These are phyloP conservation scores for Choristoneura fumiferana DNA, from an alignment of 1,140 invertebrate genomes.

Conservation along the genomic window DNA sequence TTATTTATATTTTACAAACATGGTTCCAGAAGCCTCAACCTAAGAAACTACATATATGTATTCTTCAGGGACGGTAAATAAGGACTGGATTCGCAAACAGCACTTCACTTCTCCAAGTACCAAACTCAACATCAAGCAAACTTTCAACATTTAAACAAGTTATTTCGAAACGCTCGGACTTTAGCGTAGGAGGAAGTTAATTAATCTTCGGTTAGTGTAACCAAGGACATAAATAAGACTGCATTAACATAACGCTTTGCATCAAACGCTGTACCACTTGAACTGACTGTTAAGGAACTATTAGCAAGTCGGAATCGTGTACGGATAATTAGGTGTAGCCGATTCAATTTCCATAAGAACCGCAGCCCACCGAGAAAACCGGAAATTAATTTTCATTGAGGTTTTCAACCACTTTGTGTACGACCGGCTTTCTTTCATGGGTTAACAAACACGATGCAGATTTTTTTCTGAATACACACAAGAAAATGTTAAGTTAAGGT, in stretches of 20 bases:
- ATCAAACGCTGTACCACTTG: neutral
- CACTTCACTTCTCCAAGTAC: neutral
- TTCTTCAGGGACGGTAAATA: too few relatives aligned
- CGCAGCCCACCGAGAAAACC: neutral
- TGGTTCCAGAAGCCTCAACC: too few relatives aligned
- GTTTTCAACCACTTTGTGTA: neutral
- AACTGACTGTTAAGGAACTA: conserved; percentile 10
- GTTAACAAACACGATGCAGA: too few relatives aligned
- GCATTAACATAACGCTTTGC: conserved; percentile 1
- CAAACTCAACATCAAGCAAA: neutral
- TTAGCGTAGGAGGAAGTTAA: conserved; percentile 6
- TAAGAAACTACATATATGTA: too few relatives aligned
- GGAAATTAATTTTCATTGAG: conserved; percentile 17
- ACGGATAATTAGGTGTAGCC: conserved; percentile 9
- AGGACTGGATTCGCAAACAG: too few relatives aligned
- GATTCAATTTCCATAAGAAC: conserved; percentile 16
- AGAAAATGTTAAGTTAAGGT: too few relatives aligned
- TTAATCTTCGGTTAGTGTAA: neutral
- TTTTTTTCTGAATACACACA: too few relatives aligned
- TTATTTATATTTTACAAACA: too few relatives aligned
- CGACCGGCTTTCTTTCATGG: neutral
- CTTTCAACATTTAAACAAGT: neutral
- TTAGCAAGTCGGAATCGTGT: conserved; percentile 16
- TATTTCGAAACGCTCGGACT: neutral
- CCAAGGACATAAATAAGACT: conserved; percentile 9